phyloP scores from a whole-genome alignment of 2,888 invertebrate genomes.

The Malacosoma neustria region DNA sequence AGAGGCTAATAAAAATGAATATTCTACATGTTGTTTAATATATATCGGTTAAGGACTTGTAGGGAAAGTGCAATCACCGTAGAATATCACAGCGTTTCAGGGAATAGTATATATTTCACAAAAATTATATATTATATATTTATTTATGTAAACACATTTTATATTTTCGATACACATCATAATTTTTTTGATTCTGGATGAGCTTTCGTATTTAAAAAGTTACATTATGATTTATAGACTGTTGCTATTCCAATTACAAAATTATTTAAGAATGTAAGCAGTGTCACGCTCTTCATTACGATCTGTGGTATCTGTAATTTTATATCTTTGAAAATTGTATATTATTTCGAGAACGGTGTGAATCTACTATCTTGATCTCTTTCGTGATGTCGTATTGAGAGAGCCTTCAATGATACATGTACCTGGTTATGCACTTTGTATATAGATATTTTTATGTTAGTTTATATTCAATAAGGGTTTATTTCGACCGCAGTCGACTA shows the following conservation, averaged over 20 bases:
- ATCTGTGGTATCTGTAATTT: too few species aligned
- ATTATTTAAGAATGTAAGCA: too few species aligned
- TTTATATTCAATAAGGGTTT: slow-evolving; percentile 43
- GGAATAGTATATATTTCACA: too few species aligned
- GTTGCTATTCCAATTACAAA: too few species aligned
- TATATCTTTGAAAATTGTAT: not conserved
- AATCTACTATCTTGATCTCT: slow-evolving; percentile 37
- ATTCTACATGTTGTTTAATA: not conserved
- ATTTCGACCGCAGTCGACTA: slow-evolving; percentile 69
- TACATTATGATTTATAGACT: too few species aligned
- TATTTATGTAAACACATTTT: too few species aligned
- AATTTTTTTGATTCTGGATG: too few species aligned
- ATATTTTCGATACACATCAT: too few species aligned
- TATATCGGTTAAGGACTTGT: slow-evolving; percentile 11
- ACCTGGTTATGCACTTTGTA: slow-evolving; percentile 53
- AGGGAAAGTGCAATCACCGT: slow-evolving; percentile 22
- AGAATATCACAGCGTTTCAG: not conserved
- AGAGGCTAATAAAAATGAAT: too few species aligned
- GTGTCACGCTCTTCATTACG: too few species aligned
- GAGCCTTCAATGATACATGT: slow-evolving; percentile 31
- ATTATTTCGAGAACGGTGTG: not conserved
- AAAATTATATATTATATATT: too few species aligned
- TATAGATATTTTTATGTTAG: slow-evolving; percentile 45
- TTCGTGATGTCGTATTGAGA: slow-evolving; percentile 16
- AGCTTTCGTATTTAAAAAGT: too few species aligned